A percentile compares a stretch with the other conserved stretches of the same genome.
Conservation (phyloP, 2,797 vertebrate genomes). For the Siniperca obscura region DNA sequence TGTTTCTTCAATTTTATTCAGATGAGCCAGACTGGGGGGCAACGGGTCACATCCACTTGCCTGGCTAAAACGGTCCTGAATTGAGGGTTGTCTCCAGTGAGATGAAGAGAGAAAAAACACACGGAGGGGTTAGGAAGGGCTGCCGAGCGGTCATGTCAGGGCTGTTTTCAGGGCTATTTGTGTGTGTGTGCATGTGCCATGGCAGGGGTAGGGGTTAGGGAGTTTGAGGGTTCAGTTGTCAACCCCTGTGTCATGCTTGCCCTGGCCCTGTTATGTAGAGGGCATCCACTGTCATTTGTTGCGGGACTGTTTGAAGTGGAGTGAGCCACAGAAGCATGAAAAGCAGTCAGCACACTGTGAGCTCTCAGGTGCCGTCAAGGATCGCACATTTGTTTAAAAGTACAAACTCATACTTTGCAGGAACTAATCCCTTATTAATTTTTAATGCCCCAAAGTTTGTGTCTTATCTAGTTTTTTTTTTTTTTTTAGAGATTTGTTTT, state of each 20-base stretch:
- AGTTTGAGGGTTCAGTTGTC: slow-evolving; percentile 86
- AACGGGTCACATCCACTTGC: slow-evolving; percentile 85
- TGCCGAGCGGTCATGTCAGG: slow-evolving; percentile 83
- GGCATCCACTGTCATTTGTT: slow-evolving; percentile 86
- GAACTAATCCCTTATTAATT: slow-evolving; percentile 46
- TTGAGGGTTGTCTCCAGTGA: slow-evolving; percentile 82
- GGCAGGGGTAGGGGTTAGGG: slow-evolving; percentile 69
- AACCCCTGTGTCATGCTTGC: slow-evolving; percentile 84
- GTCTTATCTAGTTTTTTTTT: slow-evolving; percentile 23
- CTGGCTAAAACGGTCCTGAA: slow-evolving; percentile 82
- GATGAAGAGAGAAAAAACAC: slow-evolving; percentile 74
- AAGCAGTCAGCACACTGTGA: slow-evolving; percentile 59
- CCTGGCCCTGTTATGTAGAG: slow-evolving; percentile 84
- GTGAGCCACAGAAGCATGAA: slow-evolving; percentile 72
- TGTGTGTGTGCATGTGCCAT: slow-evolving; percentile 55
- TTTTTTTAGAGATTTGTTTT: slow-evolving; percentile 27
- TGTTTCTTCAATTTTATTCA: slow-evolving; percentile 86
- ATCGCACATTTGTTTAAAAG: slow-evolving; percentile 53
- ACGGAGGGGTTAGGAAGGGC: slow-evolving; percentile 74
- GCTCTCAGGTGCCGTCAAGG: slow-evolving; percentile 58
- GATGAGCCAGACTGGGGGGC: slow-evolving; percentile 85
- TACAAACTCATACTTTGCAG: slow-evolving; percentile 39
- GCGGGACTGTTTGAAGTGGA: slow-evolving; percentile 80
- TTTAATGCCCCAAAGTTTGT: slow-evolving; percentile 47
- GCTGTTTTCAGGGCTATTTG: slow-evolving; percentile 69